Evolutionary conservation across 2,113 vertebrate species (phyloP).

Genomic region (Tenebrosternarchus preto): DNA sequence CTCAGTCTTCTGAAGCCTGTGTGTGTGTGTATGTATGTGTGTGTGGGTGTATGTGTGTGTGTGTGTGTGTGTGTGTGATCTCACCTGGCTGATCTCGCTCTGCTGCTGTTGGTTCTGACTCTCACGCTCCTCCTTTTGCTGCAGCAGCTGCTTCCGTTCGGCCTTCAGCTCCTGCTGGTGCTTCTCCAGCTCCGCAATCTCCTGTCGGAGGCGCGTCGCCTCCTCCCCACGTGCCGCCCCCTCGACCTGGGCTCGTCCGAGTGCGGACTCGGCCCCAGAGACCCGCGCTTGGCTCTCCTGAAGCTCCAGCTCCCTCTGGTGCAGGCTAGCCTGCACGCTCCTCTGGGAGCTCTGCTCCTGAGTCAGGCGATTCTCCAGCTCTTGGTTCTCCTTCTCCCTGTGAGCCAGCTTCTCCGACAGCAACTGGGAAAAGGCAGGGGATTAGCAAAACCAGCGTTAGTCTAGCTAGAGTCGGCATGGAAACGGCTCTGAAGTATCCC

Average conservation of each 20-base stretch:
- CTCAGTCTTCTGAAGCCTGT: too few species aligned
- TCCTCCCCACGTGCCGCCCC: constrained; percentile 80
- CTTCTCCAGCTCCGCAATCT: constrained; percentile 84
- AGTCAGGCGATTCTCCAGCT: constrained; percentile 80
- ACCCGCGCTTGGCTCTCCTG: constrained; percentile 86
- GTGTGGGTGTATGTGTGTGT: too few species aligned
- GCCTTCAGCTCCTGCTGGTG: constrained; percentile 88
- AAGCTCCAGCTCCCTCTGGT: constrained; percentile 86
- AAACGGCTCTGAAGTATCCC: too few species aligned
- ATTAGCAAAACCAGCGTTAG: background rate
- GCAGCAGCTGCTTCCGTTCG: constrained; percentile 90
- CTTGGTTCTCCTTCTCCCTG: constrained; percentile 80
- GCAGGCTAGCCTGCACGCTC: constrained; percentile 79
- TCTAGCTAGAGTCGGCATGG: background rate
- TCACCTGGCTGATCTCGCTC: constrained; percentile 90
- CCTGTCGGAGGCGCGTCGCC: constrained; percentile 80
- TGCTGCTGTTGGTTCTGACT: constrained; percentile 88
- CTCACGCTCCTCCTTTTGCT: constrained; percentile 92
- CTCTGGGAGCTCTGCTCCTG: constrained; percentile 82
- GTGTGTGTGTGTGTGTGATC: too few species aligned
- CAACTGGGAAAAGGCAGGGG: constrained; percentile 66
- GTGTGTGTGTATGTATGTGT: too few species aligned
- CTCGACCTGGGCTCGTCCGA: constrained; percentile 82
- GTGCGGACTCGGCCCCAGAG: constrained; percentile 75
- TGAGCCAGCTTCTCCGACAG: constrained; percentile 82